Evolutionary conservation across 2,888 invertebrate species (phyloP).

Genomic region (Dolichomitus sp.): DNA sequence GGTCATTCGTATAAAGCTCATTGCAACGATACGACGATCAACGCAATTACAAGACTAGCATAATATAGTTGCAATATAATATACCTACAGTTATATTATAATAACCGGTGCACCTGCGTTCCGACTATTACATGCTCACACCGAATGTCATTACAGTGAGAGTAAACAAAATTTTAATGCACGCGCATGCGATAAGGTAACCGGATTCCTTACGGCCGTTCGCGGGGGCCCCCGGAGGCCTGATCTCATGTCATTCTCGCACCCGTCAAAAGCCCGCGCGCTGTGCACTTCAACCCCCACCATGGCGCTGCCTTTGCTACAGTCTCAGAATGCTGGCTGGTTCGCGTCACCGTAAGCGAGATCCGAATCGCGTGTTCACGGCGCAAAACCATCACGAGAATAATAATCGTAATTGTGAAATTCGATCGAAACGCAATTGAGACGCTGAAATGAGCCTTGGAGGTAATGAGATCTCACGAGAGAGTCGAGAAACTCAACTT

Average conservation of each 20-base stretch:
- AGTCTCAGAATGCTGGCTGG: neutral
- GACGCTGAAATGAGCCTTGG: conserved; percentile 79
- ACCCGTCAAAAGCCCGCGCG: conserved; percentile 30
- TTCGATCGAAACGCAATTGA: conserved; percentile 82
- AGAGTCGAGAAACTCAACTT: conserved; percentile 45
- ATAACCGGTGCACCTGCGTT: conserved; percentile 47
- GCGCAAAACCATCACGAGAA: conserved; percentile 58
- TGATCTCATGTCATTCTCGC: conserved; percentile 18
- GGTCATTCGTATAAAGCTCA: conserved; percentile 6
- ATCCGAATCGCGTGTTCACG: conserved; percentile 46
- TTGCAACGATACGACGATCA: conserved; percentile 13
- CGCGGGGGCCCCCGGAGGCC: conserved; percentile 4
- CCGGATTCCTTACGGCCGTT: conserved; percentile 73
- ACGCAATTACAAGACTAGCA: conserved; percentile 8
- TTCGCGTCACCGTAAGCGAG: conserved; percentile 27
- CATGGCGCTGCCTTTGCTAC: neutral
- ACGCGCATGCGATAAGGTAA: conserved; percentile 72
- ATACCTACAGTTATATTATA: conserved; percentile 8
- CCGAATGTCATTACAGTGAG: conserved; percentile 71
- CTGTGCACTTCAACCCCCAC: conserved; percentile 11
- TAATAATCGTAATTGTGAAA: conserved; percentile 82
- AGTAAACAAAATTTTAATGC: conserved; percentile 76
- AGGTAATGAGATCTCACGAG: conserved; percentile 80
- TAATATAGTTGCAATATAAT: neutral
- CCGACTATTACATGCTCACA: conserved; percentile 56